phyloP scores from a whole-genome alignment of 2,113 vertebrate genomes.

The Lepisosteus osseus region DNA sequence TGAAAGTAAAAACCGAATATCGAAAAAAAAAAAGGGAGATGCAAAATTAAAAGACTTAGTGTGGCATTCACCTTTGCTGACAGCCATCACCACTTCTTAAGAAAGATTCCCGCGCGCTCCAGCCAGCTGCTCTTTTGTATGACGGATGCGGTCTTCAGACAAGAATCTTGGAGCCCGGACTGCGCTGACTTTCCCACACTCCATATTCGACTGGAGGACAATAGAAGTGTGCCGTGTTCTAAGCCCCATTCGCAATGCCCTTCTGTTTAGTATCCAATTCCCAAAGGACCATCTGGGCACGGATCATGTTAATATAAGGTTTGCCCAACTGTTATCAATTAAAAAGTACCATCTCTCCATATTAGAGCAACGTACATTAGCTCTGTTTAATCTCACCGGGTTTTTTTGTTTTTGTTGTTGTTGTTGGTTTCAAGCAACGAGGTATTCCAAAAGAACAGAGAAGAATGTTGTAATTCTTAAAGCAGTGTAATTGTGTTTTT shows the following conservation, averaged over 20 bases:
- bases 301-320: slow-evolving; percentile 24
- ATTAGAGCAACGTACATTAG: slow-evolving; percentile 1
- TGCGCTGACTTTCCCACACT: slow-evolving; percentile 50
- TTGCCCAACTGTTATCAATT: slow-evolving; percentile 14
- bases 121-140: slow-evolving; percentile 46
- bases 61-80: slow-evolving; percentile 16
- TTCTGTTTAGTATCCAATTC: slow-evolving; percentile 27
- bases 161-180: slow-evolving; percentile 41
- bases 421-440: too few relatives aligned
- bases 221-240: slow-evolving; percentile 50
- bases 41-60: neutral
- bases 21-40: neutral
- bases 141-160: slow-evolving; percentile 31
- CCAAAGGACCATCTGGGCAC: slow-evolving; percentile 28
- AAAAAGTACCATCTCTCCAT: slow-evolving; percentile 6
- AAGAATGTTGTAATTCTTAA: too few relatives aligned
- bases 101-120: slow-evolving; percentile 42
- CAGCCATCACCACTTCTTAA: slow-evolving; percentile 20
- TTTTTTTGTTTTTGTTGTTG: neutral
- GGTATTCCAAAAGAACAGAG: too few relatives aligned
- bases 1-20: neutral
- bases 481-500: neutral
- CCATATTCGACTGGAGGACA: slow-evolving; percentile 33
- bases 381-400: neutral
- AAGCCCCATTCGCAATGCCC: slow-evolving; percentile 31